Evolutionary conservation across 2,113 vertebrate species (phyloP).

Genomic region (Shinisaurus crocodilurus): DNA sequence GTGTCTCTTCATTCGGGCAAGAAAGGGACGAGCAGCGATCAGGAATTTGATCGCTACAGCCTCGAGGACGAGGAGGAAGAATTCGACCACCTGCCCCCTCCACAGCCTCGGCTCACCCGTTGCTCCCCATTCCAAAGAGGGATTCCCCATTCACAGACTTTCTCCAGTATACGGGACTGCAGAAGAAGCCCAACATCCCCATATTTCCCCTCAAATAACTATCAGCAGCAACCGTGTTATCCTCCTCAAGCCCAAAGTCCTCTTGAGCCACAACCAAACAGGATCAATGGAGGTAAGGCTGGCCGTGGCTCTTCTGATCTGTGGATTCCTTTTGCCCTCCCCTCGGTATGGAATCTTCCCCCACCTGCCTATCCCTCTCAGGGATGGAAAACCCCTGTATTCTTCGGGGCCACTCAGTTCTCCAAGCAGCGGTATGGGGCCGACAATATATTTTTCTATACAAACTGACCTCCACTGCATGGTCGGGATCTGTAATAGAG

Average conservation of each 20-base stretch:
- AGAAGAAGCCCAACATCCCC: slow-evolving; percentile 87
- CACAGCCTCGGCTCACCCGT: slow-evolving; percentile 90
- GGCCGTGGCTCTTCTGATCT: slow-evolving; percentile 16
- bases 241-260: slow-evolving; percentile 82
- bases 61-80: slow-evolving; percentile 94
- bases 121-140: slow-evolving; percentile 89
- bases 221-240: slow-evolving; percentile 82
- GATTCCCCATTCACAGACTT: slow-evolving; percentile 94
- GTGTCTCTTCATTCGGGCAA: slow-evolving; percentile 84
- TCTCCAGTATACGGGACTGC: slow-evolving; percentile 94
- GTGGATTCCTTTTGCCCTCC: not conserved
- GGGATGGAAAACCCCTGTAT: not conserved
- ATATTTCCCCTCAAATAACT: slow-evolving; percentile 85
- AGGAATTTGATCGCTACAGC: slow-evolving; percentile 88
- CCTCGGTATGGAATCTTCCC: not conserved
- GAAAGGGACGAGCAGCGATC: slow-evolving; percentile 81
- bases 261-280: slow-evolving; percentile 82
- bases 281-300: slow-evolving; percentile 85
- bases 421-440: not conserved
- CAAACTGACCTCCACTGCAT: not conserved
- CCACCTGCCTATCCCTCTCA: not conserved
- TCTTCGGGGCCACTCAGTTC: not conserved
- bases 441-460: not conserved
- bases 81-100: slow-evolving; percentile 92
- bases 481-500: not conserved